Evolutionary conservation across 1,140 invertebrate species (phyloP).

Genomic region (Drosophila sechellia): DNA sequence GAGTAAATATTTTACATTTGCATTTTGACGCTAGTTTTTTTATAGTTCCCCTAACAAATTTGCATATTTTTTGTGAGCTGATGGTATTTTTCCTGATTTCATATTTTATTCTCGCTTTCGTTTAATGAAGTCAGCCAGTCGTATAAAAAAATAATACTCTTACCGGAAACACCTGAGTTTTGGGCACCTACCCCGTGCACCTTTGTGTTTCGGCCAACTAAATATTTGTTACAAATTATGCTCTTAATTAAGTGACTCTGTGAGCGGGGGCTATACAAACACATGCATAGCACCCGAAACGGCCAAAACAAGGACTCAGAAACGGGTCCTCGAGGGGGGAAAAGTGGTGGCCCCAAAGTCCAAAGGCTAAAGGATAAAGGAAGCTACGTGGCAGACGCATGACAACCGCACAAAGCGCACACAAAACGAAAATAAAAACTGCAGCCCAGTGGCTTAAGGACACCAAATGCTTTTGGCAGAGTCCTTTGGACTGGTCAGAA

Average conservation of each 20-base stretch:
- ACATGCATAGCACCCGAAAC: conserved; percentile 38
- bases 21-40: conserved; percentile 81
- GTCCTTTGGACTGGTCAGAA: conserved; percentile 23
- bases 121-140: conserved; percentile 72
- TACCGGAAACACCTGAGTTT: conserved; percentile 35
- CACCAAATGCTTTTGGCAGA: conserved; percentile 23
- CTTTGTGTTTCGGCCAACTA: conserved; percentile 63
- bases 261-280: conserved; percentile 25
- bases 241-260: conserved; percentile 76
- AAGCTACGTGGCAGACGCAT: conserved; percentile 51
- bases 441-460: conserved; percentile 34
- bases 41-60: conserved; percentile 58
- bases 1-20: conserved; percentile 82
- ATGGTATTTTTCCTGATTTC: conserved; percentile 33
- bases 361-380: conserved; percentile 22
- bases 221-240: conserved; percentile 82
- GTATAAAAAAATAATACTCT: conserved; percentile 37
- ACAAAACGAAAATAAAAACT: conserved; percentile 61
- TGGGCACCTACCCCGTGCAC: conserved; percentile 23
- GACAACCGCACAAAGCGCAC: conserved; percentile 60
- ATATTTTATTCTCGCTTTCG: conserved; percentile 48
- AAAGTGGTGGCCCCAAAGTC: background rate
- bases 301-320: conserved; percentile 25
- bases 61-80: conserved; percentile 64
- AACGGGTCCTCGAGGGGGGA: conserved; percentile 6